Base-by-base conservation (phyloP, 2,113 vertebrate genomes). In the Dryoscopus gambensis region DNA sequence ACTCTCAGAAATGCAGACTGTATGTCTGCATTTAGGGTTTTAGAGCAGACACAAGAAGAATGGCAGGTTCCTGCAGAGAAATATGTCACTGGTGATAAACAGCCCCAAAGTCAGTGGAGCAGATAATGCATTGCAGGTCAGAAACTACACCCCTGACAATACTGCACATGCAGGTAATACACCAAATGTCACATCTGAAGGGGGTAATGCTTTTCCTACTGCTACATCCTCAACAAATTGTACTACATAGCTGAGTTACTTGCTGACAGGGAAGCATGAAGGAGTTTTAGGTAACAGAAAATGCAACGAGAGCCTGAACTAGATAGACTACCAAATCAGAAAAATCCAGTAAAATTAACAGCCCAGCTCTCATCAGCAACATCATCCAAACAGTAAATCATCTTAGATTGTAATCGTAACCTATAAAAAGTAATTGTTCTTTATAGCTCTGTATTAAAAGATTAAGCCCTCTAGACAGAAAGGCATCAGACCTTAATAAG, bases 81-180 rank as follows among this genome's bases (percentile, higher is more conserved):
- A 95, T 93, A 86, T 94, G 95, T 93, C 95, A 95, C 92, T 55
- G 71, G 77, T 96, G 89, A 97, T 94, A 97, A 97, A 96, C 71
- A 96, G 94, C 63, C 85, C 49, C 74, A 35, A 96, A 97, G 60
- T 93, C 95, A 97, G 89, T 62, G 87, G 96, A 97, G 95, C 97
- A 97, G 94, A 92, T 96, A 98, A 98, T 97, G 75, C 92, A 92
- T 95, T 95, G 56, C 78, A 97, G 95, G 95, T 97, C 96, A 96
- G 90, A 97, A 97, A 97, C 93, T 92, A 85, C 79, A 95, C 95
- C 94, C 84, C 44, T 92, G 95, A 96, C 95, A 96, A 96, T 92
- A 47, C 55, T 86, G 91, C 76, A 69, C 88, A 50, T 35, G 55
- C 64, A 96, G 93, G 93, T 97, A 97, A 97, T 96, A 93, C 78